Base-by-base conservation (phyloP, 2,797 vertebrate species). In the Pantherophis vulpinus region DNA sequence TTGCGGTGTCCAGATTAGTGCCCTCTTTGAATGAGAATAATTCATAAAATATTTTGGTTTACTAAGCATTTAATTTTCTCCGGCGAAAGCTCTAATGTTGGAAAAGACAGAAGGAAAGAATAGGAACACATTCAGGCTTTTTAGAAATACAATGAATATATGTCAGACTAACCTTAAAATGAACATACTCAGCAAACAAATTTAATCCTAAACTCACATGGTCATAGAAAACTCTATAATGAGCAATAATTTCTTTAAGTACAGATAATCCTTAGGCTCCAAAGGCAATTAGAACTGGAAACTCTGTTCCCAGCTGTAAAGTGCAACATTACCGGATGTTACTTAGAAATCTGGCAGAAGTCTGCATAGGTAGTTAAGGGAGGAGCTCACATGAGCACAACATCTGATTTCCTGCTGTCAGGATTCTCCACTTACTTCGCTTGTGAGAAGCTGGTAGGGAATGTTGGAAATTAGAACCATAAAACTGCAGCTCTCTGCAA, bases 21-120 rank as follows among this genome's bases (percentile, higher is more conserved):
- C 93, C 91, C 20, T 92, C 54, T 37, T 92, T 23, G 91, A 37
- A 93, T 88, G 87, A 58, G 8, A 88, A 91, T 95, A 93, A 63
- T 16, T 58, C 90, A 32, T 55, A 92, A 95, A 95, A 91, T 91
- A 37, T 29, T 79, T 79, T 59, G 0, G 86, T 87, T 37, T 6
- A 27, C 4, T 91, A 37, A 10, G 87, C 91, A 55, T 60, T 79
- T 94, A 93, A 89, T 86, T 42, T 79, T 42, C 74, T 79, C 74
- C 4, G 3, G 32, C 23, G 37, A 2, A 42, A 20, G 37, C 18
- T 37, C 70, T 42, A 74, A 74, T 37, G 7, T 37, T 74, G 70
- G 32, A 20, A 42, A 42, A 20, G 32, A 20, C 16, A 37, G 32
- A 74, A 42, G 70, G n/a, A 37, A 74, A 37, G 70, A 74, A 37